Percentiles rank a stretch among this genome's conserved stretches.
Conservation (phyloP, 2,888 invertebrate genomes). For the Tetropium fuscum region DNA sequence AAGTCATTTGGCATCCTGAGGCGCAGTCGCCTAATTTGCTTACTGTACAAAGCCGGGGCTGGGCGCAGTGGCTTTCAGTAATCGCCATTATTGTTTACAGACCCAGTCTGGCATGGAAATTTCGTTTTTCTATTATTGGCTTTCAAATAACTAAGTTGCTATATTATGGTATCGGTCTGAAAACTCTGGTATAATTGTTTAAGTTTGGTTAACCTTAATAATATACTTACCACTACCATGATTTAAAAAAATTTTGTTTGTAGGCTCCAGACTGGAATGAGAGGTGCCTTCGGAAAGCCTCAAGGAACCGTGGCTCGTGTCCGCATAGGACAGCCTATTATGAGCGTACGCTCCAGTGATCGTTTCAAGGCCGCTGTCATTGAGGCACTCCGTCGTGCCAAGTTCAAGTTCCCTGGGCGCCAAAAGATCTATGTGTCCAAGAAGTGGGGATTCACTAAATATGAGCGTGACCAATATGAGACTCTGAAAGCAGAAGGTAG, state of each 20-base stretch:
- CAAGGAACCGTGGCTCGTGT: constrained; percentile 99
- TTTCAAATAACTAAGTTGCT: no score
- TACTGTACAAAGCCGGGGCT: no score
- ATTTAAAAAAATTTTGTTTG: neutral
- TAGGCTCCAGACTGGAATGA: constrained; percentile 99
- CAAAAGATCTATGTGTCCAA: constrained; percentile 99
- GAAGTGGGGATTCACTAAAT: constrained; percentile 99
- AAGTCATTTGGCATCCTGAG: no score
- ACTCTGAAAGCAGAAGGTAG: constrained; percentile 84
- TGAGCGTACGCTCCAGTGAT: constrained; percentile 97
- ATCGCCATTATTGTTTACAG: no score
- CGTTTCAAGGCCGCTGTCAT: constrained; percentile 94
- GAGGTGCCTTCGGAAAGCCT: constrained; percentile 99
- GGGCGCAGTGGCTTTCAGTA: no score
- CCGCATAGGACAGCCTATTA: constrained; percentile 97
- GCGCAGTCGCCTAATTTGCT: no score
- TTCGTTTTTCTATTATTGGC: no score
- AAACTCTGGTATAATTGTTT: no score
- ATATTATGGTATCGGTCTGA: no score
- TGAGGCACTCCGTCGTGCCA: constrained; percentile 98
- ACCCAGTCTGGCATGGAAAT: no score
- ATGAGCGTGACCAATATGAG: constrained; percentile 91
- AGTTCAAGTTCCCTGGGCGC: constrained; percentile 99
- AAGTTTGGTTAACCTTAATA: neutral
- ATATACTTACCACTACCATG: neutral